phyloP scores from a whole-genome alignment of 2,113 vertebrate genomes.

The Rissa tridactyla region DNA sequence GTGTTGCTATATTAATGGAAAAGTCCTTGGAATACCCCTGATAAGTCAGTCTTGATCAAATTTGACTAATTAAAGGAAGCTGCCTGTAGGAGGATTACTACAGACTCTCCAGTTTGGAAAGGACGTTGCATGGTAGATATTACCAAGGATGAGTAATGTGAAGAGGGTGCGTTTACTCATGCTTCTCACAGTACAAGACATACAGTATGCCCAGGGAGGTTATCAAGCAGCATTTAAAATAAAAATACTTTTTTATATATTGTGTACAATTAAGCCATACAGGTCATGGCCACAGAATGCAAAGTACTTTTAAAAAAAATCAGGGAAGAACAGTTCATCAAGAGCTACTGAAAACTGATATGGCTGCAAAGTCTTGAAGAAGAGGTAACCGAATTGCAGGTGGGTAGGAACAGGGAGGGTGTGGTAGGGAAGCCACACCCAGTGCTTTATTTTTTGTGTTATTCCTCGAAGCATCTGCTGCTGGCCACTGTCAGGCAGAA shows the following conservation, averaged over 20 bases:
- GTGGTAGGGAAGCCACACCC: not conserved
- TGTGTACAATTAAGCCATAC: not conserved
- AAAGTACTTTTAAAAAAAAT: not conserved
- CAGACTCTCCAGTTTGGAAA: not conserved
- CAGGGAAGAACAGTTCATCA: not conserved
- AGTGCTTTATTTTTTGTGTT: not conserved
- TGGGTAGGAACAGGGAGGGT: not conserved
- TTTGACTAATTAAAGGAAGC: not conserved
- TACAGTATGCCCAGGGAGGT: not conserved
- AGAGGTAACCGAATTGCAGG: not conserved
- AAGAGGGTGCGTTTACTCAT: not conserved
- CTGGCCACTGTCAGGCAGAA: not conserved
- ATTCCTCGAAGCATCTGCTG: not conserved
- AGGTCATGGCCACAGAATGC: not conserved
- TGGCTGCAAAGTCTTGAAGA: not conserved
- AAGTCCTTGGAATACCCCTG: not conserved
- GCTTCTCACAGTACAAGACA: not conserved
- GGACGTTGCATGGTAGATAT: not conserved
- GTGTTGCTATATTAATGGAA: not conserved
- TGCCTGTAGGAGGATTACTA: not conserved
- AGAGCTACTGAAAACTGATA: not conserved
- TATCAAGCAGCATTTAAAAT: not conserved
- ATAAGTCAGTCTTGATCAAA: not conserved
- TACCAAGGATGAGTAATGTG: not conserved
- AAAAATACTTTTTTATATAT: not conserved